Percentiles rank a stretch among this genome's conserved stretches.
Evolutionary conservation across 1,140 invertebrate genomes (phyloP).

Genomic region (Harlomillsia oculata): DNA sequence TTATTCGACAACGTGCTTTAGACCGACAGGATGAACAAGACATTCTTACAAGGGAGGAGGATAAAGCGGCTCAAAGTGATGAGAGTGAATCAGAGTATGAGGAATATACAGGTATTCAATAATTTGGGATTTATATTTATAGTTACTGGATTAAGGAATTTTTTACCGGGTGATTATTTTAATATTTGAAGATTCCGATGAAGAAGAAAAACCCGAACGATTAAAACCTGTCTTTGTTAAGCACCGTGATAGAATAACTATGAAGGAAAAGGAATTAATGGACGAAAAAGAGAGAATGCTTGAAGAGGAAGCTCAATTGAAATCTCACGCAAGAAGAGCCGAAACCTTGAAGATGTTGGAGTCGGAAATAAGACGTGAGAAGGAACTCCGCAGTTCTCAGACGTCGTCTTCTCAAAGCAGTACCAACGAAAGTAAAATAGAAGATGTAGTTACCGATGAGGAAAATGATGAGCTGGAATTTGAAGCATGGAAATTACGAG

Average conservation of each 20-base stretch:
- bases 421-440: slow-evolving; percentile 53
- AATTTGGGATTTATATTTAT: background rate
- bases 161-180: slow-evolving; percentile 1
- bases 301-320: slow-evolving; percentile 63
- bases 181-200: slow-evolving; percentile 57
- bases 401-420: background rate
- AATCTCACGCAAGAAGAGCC: slow-evolving; percentile 67
- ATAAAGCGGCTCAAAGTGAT: slow-evolving; percentile 54
- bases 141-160: background rate
- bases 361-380: slow-evolving; percentile 69
- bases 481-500: slow-evolving; percentile 93
- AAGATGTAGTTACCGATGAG: slow-evolving; percentile 90
- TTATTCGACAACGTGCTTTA: slow-evolving; percentile 53
- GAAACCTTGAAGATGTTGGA: slow-evolving; percentile 86
- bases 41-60: slow-evolving; percentile 58
- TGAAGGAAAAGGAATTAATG: slow-evolving; percentile 87
- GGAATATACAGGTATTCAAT: slow-evolving; percentile 61
- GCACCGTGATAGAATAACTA: slow-evolving; percentile 86
- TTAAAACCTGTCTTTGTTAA: slow-evolving; percentile 95
- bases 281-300: slow-evolving; percentile 70
- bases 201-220: slow-evolving; percentile 75
- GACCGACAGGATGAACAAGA: slow-evolving; percentile 57
- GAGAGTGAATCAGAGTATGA: slow-evolving; percentile 71
- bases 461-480: slow-evolving; percentile 95
- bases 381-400: slow-evolving; percentile 44